A percentile compares a stretch with the other conserved stretches of the same genome.
These are phyloP conservation scores for Stegophylla sp. DNA, from an alignment of 2,888 invertebrate species.

Conservation along the genomic window DNA sequence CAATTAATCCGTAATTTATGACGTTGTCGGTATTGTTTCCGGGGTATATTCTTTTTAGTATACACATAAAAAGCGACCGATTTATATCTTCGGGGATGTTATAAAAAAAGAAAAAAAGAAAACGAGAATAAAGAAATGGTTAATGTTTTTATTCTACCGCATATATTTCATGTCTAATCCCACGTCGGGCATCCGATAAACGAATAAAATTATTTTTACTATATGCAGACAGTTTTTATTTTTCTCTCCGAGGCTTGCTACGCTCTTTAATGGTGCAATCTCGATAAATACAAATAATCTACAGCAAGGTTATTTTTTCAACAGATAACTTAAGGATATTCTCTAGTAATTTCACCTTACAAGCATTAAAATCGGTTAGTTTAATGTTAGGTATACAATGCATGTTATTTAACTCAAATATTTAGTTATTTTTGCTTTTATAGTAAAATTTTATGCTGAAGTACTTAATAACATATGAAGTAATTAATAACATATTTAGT, in stretches of 20 bases:
- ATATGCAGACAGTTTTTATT: constrained; percentile 35
- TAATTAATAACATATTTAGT: too few species aligned
- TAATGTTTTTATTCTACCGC: constrained; percentile 37
- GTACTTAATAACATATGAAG: too few species aligned
- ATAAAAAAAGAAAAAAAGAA: constrained; percentile 21
- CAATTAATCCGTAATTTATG: constrained; percentile 46
- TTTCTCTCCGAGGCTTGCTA: constrained; percentile 15
- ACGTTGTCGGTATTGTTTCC: constrained; percentile 6
- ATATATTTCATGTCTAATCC: constrained; percentile 50
- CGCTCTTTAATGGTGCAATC: constrained; percentile 23
- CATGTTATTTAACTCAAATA: too few species aligned
- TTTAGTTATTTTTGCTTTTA: too few species aligned
- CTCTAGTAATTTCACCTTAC: background rate
- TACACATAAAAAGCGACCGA: constrained; percentile 31
- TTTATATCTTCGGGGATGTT: constrained; percentile 45
- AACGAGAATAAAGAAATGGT: constrained; percentile 40
- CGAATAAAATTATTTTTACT: constrained; percentile 32
- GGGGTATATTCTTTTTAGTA: constrained; percentile 16
- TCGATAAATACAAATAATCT: constrained; percentile 2
- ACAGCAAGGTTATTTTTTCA: constrained; percentile 30
- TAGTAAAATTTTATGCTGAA: too few species aligned
- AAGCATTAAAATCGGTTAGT: too few species aligned
- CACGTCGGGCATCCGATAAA: constrained; percentile 47
- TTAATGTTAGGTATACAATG: too few species aligned
- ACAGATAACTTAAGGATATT: background rate